phyloP scores from a whole-genome alignment of 2,797 vertebrate species.

The Acropternis orthonyx region DNA sequence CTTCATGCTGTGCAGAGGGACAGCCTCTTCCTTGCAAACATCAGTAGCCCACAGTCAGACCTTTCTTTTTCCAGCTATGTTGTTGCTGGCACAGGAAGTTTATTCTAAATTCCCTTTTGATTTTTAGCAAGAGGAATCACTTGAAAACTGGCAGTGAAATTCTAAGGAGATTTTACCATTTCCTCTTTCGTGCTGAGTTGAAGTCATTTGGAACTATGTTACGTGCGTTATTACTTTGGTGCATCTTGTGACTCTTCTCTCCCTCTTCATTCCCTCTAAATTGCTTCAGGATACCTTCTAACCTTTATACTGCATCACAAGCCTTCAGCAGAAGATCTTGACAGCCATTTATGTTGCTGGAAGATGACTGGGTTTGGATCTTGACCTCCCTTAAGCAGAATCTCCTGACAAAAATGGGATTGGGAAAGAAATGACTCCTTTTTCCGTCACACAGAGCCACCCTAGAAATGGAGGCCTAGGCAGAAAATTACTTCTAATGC shows the following conservation, averaged over 20 bases:
- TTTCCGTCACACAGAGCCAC: constrained; percentile 46
- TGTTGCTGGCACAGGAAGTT: background rate
- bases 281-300: constrained; percentile 66
- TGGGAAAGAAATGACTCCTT: constrained; percentile 58
- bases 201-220: constrained; percentile 61
- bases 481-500: constrained; percentile 18
- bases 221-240: constrained; percentile 25
- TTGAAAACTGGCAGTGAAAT: constrained; percentile 12
- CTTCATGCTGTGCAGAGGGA: background rate
- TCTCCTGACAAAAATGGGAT: constrained; percentile 61
- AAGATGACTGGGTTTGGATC: constrained; percentile 70
- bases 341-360: constrained; percentile 58
- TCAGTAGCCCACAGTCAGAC: background rate
- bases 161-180: constrained; percentile 41
- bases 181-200: constrained; percentile 45
- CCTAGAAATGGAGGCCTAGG: constrained; percentile 53
- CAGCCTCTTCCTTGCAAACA: constrained; percentile 39
- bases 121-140: constrained; percentile 16
- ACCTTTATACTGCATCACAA: constrained; percentile 62
- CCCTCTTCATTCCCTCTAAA: constrained; percentile 67
- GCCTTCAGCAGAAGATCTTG: constrained; percentile 63
- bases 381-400: constrained; percentile 65
- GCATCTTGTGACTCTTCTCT: constrained; percentile 65
- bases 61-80: constrained; percentile 16
- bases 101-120: constrained; percentile 24